Conservation (phyloP, 2,113 vertebrate genomes). For the Cyanoramphus novaezelandiae region DNA sequence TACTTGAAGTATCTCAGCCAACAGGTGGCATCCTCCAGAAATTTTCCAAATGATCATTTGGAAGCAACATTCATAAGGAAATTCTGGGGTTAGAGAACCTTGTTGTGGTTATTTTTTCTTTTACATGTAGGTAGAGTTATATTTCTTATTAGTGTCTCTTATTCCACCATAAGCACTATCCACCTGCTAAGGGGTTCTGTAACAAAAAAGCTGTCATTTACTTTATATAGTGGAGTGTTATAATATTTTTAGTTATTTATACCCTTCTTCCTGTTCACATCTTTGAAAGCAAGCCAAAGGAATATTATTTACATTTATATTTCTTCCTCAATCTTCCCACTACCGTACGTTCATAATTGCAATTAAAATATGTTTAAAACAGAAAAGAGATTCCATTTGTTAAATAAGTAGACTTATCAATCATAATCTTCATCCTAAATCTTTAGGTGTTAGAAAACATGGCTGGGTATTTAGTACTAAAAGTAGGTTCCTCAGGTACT, state of each 20-base stretch:
- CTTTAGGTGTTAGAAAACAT: neutral
- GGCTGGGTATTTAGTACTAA: neutral
- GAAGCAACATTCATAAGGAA: neutral
- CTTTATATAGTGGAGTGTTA: neutral
- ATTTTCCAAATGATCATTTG: neutral
- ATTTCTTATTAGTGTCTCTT: neutral
- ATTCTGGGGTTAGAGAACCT: neutral
- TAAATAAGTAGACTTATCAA: neutral
- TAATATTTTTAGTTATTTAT: neutral
- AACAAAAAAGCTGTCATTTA: neutral
- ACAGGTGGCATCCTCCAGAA: neutral
- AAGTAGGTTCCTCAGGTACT: neutral
- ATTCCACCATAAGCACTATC: neutral
- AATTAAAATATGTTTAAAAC: neutral
- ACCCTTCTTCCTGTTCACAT: neutral
- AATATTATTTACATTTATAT: neutral
- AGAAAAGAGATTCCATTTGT: fast-evolving
- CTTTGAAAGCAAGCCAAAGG: neutral
- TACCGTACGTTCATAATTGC: neutral
- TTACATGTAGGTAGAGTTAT: neutral
- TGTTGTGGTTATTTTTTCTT: neutral
- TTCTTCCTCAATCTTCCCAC: neutral
- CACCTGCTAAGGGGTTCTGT: neutral
- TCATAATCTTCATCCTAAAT: neutral
- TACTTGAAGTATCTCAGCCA: neutral